Conservation (phyloP, 2,888 invertebrate species). For the Lycia hirtaria region DNA sequence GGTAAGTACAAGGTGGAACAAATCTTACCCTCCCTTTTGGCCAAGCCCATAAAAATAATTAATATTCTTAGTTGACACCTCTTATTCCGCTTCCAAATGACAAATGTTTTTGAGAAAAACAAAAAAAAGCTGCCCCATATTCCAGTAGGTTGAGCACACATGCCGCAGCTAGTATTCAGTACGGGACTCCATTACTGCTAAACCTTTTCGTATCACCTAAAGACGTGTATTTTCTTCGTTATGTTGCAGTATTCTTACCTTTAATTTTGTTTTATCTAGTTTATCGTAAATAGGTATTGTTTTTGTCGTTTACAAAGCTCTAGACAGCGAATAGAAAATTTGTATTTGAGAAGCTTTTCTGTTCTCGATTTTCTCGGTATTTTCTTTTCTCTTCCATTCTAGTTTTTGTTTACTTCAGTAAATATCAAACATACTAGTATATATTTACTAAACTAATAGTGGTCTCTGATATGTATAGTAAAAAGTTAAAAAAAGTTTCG, state of each 20-base stretch:
- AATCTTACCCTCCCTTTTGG: too few relatives aligned
- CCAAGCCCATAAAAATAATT: too few relatives aligned
- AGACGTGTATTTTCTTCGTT: constrained; percentile 47
- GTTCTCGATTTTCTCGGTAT: background rate
- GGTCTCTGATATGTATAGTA: too few relatives aligned
- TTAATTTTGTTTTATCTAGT: constrained; percentile 31
- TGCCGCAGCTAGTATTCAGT: constrained; percentile 44
- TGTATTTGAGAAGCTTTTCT: background rate
- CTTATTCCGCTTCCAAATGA: too few relatives aligned
- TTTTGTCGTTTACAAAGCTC: background rate
- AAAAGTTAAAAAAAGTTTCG: too few relatives aligned
- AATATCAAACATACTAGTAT: too few relatives aligned
- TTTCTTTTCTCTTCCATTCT: background rate
- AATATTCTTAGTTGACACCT: too few relatives aligned
- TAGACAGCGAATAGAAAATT: constrained; percentile 2
- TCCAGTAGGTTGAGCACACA: background rate
- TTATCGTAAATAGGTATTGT: constrained; percentile 21
- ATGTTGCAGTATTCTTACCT: constrained; percentile 46
- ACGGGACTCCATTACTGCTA: constrained; percentile 52
- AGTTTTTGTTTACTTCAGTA: background rate
- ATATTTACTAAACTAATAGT: too few relatives aligned
- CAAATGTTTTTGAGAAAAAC: too few relatives aligned
- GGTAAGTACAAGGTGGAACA: too few relatives aligned
- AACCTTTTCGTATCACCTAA: constrained; percentile 45
- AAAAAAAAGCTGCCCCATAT: constrained; percentile 3